These are phyloP conservation scores for Sebastes melanostomus DNA, from an alignment of 2,797 vertebrate species.

Conservation along the genomic window DNA sequence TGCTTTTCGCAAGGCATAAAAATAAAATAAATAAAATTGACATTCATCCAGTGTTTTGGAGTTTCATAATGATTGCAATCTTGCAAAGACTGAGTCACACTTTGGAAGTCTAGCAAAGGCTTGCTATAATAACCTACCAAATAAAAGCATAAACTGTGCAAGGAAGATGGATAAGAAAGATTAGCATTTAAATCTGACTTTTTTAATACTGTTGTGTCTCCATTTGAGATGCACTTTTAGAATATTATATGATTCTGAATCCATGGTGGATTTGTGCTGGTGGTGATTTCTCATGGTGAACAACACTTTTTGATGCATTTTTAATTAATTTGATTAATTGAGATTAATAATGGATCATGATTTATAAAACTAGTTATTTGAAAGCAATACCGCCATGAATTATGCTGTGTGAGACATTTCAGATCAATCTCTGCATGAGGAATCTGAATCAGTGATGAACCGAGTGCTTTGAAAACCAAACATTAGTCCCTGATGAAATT, in stretches of 20 bases:
- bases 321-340: neutral
- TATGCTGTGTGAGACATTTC: neutral
- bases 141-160: neutral
- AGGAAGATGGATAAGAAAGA: neutral
- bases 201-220: neutral
- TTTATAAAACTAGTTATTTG: neutral
- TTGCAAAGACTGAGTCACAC: neutral
- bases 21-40: too few species aligned
- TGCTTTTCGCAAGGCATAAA: neutral
- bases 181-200: neutral
- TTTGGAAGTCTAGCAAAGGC: neutral
- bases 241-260: neutral
- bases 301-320: neutral
- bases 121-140: neutral
- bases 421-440: constrained; percentile 19
- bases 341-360: neutral
- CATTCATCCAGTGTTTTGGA: neutral
- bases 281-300: neutral
- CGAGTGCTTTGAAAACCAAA: constrained; percentile 42
- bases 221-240: neutral
- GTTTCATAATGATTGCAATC: neutral
- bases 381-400: neutral
- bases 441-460: constrained; percentile 22
- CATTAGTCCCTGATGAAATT: constrained; percentile 46
- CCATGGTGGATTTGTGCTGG: too few species aligned